Conservation (phyloP, 1,140 invertebrate species). For the Anastrepha ludens region DNA sequence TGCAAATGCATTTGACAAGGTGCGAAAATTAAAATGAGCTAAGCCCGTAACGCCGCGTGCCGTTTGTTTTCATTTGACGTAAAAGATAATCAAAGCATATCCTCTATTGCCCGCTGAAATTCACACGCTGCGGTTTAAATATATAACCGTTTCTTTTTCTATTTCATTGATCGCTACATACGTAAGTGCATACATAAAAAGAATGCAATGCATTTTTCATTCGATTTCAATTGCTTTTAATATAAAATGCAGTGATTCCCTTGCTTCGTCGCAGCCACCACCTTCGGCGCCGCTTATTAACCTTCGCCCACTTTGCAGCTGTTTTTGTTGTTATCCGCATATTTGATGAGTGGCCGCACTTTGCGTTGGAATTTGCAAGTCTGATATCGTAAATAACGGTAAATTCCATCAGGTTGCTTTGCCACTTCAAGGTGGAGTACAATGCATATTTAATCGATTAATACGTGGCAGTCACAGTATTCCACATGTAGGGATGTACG, state of each 20-base stretch:
- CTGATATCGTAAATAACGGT: conserved; percentile 29
- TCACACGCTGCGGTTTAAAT: too few species aligned
- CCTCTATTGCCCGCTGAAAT: too few species aligned
- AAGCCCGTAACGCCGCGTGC: not conserved
- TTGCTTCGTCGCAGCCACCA: not conserved
- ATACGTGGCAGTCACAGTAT: too few species aligned
- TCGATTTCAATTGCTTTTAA: conserved; percentile 10
- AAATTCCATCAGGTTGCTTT: conserved; percentile 18
- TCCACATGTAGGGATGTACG: too few species aligned
- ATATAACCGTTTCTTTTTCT: too few species aligned
- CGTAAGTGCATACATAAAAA: too few species aligned
- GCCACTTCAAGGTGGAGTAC: conserved; percentile 7
- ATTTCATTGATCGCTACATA: too few species aligned
- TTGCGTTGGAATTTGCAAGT: conserved; percentile 14
- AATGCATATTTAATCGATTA: not conserved
- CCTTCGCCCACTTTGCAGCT: conserved; percentile 20
- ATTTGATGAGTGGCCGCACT: not conserved
- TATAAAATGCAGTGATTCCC: not conserved
- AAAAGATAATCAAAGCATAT: not conserved
- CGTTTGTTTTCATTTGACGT: not conserved
- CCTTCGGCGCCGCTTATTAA: not conserved
- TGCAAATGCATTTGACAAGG: conserved; percentile 35
- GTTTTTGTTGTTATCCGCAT: not conserved
- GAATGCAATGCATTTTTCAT: not conserved
- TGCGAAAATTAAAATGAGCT: conserved; percentile 30